phyloP scores from a whole-genome alignment of 2,888 invertebrate species.

The Branchipolynoe longqiensis region DNA sequence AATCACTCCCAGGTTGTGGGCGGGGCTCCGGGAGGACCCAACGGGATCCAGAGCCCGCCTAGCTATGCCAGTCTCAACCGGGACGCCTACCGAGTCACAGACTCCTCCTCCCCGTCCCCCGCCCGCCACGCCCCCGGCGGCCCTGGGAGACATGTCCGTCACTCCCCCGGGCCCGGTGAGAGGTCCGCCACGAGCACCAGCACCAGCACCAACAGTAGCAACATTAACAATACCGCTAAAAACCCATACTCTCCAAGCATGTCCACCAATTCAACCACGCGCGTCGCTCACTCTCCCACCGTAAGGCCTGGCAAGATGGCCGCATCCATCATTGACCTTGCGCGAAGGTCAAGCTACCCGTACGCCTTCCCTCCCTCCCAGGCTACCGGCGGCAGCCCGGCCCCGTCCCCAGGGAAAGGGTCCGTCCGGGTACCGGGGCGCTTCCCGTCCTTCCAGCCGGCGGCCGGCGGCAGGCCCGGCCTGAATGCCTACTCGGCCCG shows the following conservation, averaged over 20 bases:
- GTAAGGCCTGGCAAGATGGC: background rate
- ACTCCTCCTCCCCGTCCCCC: background rate
- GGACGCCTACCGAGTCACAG: background rate
- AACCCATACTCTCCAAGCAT: background rate
- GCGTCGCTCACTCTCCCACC: background rate
- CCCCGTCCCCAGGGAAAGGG: background rate
- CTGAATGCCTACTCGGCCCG: too few relatives aligned
- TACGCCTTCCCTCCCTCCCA: slow-evolving; percentile 34
- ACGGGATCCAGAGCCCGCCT: background rate
- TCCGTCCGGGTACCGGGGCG: too few relatives aligned
- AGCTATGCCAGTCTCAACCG: background rate
- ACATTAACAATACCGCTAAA: background rate
- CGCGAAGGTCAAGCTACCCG: slow-evolving; percentile 5
- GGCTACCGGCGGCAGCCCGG: background rate
- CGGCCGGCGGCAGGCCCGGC: too few relatives aligned
- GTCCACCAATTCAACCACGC: background rate
- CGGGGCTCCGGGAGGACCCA: background rate
- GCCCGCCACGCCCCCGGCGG: too few relatives aligned
- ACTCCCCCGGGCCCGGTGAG: background rate
- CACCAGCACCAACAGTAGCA: too few relatives aligned
- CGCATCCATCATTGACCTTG: background rate
- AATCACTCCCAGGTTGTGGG: background rate
- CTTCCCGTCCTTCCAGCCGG: too few relatives aligned
- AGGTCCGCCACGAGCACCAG: too few relatives aligned
- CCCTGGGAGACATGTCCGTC: too few relatives aligned